Evolutionary conservation across 2,888 invertebrate species (phyloP), one percentile per base, ranked within the genome.

Genomic region (Drosophila borborema): DNA sequence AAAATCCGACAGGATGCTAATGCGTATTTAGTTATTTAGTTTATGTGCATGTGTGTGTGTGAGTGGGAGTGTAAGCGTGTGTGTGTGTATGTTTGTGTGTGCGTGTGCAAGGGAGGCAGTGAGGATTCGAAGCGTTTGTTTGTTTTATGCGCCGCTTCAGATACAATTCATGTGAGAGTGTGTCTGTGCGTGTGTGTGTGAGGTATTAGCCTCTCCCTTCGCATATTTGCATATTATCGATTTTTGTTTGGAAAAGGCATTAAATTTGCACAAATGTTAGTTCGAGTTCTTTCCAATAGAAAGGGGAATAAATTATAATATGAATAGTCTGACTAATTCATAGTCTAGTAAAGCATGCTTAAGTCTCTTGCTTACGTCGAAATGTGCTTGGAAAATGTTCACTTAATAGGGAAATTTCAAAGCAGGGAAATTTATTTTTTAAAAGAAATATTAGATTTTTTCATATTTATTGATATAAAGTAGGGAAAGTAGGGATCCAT

Each of bases 11-110:
- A 85, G 84, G 86, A 89, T 87, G 86, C 87, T 89, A 87, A 87
- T 87, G 89, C 86, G 87, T 86, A 87, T 89, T 87, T 87, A 89
- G 87, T 89, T 87, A 78, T 86, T 86, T 89, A 77, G 80, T 77
- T 78, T 74, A 71, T 81, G 65, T 73, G 65, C 70, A 64, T 65
- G 73, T 41, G 64, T 43, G 43, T 28, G 64, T 34, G 46, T 34
- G 38, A 58, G 58, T 8, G 74, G 20, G 70, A 16, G 58, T 16
- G 23, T 4, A 34, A 1, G 53, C 31, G 41, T 45, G 41, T 20
- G 41, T 12, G 36, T 28, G 51, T 28, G 34, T 38, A 43, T 38
- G 34, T 8, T 49, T 31, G 51, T n/a, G 49, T 34, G 48, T 43
- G 40, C 36, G 43, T 61, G 61, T 9, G 55, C n/a, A 40, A 23